Percentiles rank a stretch among this genome's conserved stretches.
These are phyloP conservation scores for Epizoanthus illoricatus DNA, from an alignment of 92 coral and sea anemone genomes.

Conservation along the genomic window DNA sequence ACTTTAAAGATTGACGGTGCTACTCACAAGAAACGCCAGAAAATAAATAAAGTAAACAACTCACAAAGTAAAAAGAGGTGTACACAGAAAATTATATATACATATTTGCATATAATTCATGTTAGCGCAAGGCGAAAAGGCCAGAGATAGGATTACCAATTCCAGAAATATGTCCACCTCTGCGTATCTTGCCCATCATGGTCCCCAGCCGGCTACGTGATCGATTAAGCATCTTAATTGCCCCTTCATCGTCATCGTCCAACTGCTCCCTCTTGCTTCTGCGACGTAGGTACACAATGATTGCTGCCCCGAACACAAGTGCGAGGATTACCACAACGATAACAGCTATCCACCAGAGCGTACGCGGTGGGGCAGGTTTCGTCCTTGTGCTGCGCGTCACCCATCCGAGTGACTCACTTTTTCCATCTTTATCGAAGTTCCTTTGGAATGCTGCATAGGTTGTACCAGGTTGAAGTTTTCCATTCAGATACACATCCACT, in stretches of 20 bases:
- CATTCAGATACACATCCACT: not conserved
- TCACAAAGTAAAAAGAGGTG: not conserved
- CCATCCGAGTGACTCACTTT: slow-evolving; percentile 18
- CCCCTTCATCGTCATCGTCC: slow-evolving; percentile 25
- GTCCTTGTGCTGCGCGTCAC: not conserved
- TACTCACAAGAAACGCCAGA: too few relatives aligned
- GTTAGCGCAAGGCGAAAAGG: slow-evolving; percentile 1
- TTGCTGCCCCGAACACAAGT: not conserved
- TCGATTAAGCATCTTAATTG: slow-evolving; percentile 4
- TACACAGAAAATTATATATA: not conserved
- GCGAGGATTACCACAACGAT: not conserved
- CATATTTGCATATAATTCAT: not conserved
- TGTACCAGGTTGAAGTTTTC: not conserved
- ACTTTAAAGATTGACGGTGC: too few relatives aligned
- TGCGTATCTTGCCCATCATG: slow-evolving; percentile 25
- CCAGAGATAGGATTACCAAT: slow-evolving; percentile 23
- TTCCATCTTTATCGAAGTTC: not conserved
- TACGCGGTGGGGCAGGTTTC: too few relatives aligned
- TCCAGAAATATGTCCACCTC: slow-evolving; percentile 42
- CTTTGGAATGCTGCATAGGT: not conserved
- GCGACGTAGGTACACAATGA: slow-evolving; percentile 15
- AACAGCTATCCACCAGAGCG: not conserved
- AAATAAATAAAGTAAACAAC: not conserved
- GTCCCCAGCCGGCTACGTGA: slow-evolving; percentile 20
- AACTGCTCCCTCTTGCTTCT: not conserved